Base-by-base conservation (phyloP, 1,140 invertebrate species). In the Neodiprion pinetum region DNA sequence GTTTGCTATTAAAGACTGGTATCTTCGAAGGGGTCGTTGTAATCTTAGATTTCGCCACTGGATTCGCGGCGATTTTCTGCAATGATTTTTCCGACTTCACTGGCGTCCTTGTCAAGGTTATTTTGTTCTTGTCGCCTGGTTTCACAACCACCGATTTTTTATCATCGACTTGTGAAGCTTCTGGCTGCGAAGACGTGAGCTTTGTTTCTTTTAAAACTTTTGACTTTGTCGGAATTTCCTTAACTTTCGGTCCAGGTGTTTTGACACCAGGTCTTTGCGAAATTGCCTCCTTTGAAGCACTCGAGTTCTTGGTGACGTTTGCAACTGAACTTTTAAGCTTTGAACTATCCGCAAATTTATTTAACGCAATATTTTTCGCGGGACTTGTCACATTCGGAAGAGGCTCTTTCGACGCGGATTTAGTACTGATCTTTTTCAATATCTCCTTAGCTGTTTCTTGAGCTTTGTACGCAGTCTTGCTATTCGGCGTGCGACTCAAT, bases 381-480 rank as follows among this genome's bases (percentile, higher is more conserved):
- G 9, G 9, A 10, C n/a, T 68, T 68, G 0, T 21, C 17, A 21
- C 10, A 28, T 68, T 68, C 67, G 10, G 9, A 10, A 21, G 28
- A 10, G 9, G 0, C 67, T 10, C n/a, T 17, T 21, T 68, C 17
- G 40, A 14, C 9, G 61, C 61, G 17, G 80, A 70, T 53, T 10
- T 53, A 11, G 50, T 10, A 53, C 50, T 14, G 50, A 53, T 14
- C 50, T 72, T 78, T 21, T 71, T 73, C 12, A 73, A 68, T 23
- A 76, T 72, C 48, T 79, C 77, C 10, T 53, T 73, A 9, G 74
- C 74, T 1, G 49, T 69, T 40, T 75, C 75, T 68, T 76, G 80
- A 21, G 73, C 78, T 78, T 78, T 81, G 17, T 75, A 67, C 10
- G 77, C 10, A 7, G 71, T 66, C 11, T 71, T 40, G 0, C 49